Evolutionary conservation across 53 echinoderm and acorn worm genomes (phyloP), one percentile per base, ranked within the genome.

Genomic region (Luidia sarsii): DNA sequence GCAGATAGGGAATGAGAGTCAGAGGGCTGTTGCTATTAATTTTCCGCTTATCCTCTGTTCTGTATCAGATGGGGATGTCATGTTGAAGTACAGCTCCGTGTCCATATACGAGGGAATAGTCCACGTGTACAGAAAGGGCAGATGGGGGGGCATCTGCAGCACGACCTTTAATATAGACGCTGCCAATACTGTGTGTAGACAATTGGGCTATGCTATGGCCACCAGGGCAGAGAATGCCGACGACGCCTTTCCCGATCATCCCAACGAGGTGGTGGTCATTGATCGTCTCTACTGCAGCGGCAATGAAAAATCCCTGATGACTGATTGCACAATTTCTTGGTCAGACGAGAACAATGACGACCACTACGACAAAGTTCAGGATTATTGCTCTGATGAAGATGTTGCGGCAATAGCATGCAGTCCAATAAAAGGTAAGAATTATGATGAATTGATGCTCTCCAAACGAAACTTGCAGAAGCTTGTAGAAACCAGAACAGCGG

Each of bases 61-160:
- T n/a, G n/a, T n/a, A n/a, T 11, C 57, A 72, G 72, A 72, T 27
- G 56, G 56, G 27, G 72, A 72, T 56, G 72, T 72, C n/a, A 33
- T 34, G 63, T 63, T 63, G 7, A 57, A 39, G 16, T 5, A 31
- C 36, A 4, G 13, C 2, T 38, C 3, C n/a, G 20, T 33, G 22
- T 24, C 72, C 7, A 22, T 27, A 21, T 56, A 36, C 33, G 72
- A 72, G 0, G 72, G 72, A 16, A 50, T 72, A 3, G 57, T 72
- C 9, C 72, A 72, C 10, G 39, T 72, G 7, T 72, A 39, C 25
- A 38, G 27, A 14, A 7, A 72, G 4, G 72, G 72, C 23, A 56
- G 23, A 0, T 72, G 72, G 72, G 72, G 72, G 1, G 72, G 72
- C 7, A 36, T 72, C 23, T 72, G 72, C 56, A 15, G 9, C 27